These are phyloP conservation scores for Cladopsammia gracilis DNA, from an alignment of 64 coral and sea anemone genomes.

Conservation along the genomic window DNA sequence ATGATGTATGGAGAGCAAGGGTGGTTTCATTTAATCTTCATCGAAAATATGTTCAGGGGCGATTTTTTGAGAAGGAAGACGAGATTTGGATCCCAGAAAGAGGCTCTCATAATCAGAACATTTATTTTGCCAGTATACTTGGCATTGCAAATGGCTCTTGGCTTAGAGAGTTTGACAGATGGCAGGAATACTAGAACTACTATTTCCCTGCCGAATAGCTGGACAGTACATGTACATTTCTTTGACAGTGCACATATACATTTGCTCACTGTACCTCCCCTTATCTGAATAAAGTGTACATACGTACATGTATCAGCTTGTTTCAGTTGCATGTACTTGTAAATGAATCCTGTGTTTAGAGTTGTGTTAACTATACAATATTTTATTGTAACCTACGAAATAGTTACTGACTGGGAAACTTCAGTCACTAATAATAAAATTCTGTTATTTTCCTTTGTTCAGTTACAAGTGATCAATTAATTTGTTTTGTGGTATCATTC, in stretches of 20 bases:
- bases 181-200: slow-evolving; percentile 12
- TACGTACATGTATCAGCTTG: too few species aligned
- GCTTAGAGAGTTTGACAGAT: slow-evolving; percentile 55
- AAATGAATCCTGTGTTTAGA: too few species aligned
- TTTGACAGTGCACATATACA: too few species aligned
- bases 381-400: background rate
- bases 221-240: background rate
- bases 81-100: slow-evolving; percentile 53
- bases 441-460: background rate
- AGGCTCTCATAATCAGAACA: slow-evolving; percentile 21
- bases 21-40: slow-evolving; percentile 34
- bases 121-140: slow-evolving; percentile 41
- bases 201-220: background rate
- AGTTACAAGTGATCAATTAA: slow-evolving; percentile 23
- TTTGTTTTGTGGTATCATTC: background rate
- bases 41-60: slow-evolving; percentile 40
- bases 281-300: too few species aligned
- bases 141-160: slow-evolving; percentile 26
- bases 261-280: background rate
- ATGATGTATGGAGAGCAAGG: slow-evolving; percentile 64
- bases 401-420: background rate
- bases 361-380: too few species aligned
- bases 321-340: too few species aligned
- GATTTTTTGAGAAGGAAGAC: slow-evolving; percentile 61
- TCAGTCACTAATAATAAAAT: background rate